Evolutionary conservation across 2,113 vertebrate genomes (phyloP).

Genomic region (Ophiodon elongatus): DNA sequence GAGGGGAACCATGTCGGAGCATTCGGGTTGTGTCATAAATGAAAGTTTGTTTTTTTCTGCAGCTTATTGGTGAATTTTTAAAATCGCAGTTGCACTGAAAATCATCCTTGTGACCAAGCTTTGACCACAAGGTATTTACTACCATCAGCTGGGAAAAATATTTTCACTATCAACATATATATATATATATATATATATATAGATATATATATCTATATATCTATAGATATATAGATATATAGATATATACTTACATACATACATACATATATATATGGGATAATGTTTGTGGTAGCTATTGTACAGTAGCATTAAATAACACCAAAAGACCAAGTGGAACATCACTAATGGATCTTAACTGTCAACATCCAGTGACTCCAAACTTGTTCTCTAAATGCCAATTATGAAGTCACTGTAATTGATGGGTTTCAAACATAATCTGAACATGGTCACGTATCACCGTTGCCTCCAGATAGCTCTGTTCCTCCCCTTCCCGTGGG

Average conservation of each 20-base stretch:
- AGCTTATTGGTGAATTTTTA: not conserved
- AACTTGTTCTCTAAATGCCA: slow-evolving; percentile 48
- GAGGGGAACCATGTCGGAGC: not conserved
- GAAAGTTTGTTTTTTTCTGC: not conserved
- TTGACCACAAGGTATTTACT: not conserved
- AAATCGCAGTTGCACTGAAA: not conserved
- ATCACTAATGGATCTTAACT: slow-evolving; percentile 33
- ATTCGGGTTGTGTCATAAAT: not conserved
- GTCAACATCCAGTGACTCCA: slow-evolving; percentile 45
- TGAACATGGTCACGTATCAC: slow-evolving; percentile 40
- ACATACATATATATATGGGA: no score
- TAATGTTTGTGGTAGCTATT: not conserved
- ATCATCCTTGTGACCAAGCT: not conserved
- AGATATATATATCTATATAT: no score
- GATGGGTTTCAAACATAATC: slow-evolving; percentile 52
- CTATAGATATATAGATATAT: no score
- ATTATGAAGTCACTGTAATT: slow-evolving; percentile 51
- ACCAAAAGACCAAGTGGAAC: slow-evolving; percentile 20
- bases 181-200: no score
- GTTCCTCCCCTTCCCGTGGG: slow-evolving; percentile 46
- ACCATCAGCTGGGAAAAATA: not conserved
- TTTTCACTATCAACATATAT: not conserved
- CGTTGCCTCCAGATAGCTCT: slow-evolving; percentile 46
- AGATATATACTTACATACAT: no score
- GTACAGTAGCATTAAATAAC: not conserved